Evolutionary conservation across 2,888 invertebrate species (phyloP).

Genomic region (Folsomia manolachei): DNA sequence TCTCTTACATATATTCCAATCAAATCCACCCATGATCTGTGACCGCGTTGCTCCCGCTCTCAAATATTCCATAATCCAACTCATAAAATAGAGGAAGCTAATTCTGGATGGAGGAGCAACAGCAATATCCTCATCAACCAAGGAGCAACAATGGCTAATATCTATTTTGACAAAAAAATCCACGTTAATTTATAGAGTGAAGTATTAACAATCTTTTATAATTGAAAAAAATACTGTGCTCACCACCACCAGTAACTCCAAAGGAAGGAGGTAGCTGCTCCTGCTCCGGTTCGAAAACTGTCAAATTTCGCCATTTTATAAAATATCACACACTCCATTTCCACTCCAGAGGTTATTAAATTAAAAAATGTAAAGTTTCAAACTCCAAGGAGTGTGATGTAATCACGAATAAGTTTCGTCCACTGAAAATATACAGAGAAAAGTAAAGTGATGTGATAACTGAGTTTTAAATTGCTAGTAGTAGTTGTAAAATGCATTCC

Average conservation of each 20-base stretch:
- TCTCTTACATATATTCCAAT: too few relatives aligned
- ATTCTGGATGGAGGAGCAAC: too few relatives aligned
- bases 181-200: neutral
- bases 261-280: too few relatives aligned
- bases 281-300: too few relatives aligned
- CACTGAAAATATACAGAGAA: neutral
- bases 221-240: neutral
- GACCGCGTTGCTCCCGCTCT: too few relatives aligned
- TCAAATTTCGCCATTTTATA: too few relatives aligned
- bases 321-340: neutral
- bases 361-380: neutral
- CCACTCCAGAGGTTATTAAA: neutral
- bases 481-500: slow-evolving; percentile 11
- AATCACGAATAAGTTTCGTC: neutral
- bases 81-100: too few relatives aligned
- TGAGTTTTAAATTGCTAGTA: neutral
- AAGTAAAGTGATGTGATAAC: neutral
- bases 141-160: too few relatives aligned
- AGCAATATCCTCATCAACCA: too few relatives aligned
- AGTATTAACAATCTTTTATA: neutral
- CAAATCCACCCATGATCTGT: too few relatives aligned
- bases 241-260: too few relatives aligned
- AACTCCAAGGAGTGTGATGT: neutral
- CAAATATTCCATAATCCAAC: too few relatives aligned
- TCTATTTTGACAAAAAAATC: neutral